Evolutionary conservation across 2,888 invertebrate species (phyloP).

Genomic region (Onchidella celtica): DNA sequence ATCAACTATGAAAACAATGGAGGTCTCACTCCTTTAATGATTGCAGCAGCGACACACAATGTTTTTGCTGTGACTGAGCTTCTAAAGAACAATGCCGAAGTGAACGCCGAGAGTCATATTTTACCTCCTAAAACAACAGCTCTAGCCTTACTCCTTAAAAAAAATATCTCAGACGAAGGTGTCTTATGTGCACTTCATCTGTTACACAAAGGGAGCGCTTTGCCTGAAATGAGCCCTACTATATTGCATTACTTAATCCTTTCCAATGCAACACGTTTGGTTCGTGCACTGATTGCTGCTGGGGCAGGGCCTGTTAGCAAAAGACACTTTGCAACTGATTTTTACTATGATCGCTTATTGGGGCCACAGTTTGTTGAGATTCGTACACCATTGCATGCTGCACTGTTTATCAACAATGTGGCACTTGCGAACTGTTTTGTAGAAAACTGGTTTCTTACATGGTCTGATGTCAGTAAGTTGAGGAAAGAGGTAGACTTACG

Average conservation of each 20-base stretch:
- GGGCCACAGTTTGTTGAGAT: not conserved
- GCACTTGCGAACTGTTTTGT: slow-evolving; percentile 1
- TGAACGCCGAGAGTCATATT: not conserved
- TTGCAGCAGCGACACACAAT: not conserved
- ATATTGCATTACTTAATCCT: too few relatives aligned
- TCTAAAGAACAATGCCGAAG: slow-evolving; percentile 5
- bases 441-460: slow-evolving; percentile 6
- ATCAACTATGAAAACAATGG: slow-evolving; percentile 11
- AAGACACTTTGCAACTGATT: too few relatives aligned
- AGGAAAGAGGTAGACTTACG: not conserved
- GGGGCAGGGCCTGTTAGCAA: slow-evolving; percentile 9
- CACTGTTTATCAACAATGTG: slow-evolving; percentile 2
- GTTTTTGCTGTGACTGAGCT: not conserved
- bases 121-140: slow-evolving; percentile 26
- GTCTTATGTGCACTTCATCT: too few relatives aligned
- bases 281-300: not conserved
- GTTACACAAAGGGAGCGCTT: too few relatives aligned
- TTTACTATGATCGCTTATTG: not conserved
- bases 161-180: too few relatives aligned
- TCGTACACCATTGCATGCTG: slow-evolving; percentile 7
- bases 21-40: slow-evolving; percentile 1
- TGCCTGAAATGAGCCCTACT: too few relatives aligned
- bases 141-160: not conserved
- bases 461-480: not conserved
- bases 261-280: not conserved